Evolutionary conservation across 1,140 invertebrate species (phyloP), one percentile per base, ranked within the genome.

Genomic region (Brachionus sp.): DNA sequence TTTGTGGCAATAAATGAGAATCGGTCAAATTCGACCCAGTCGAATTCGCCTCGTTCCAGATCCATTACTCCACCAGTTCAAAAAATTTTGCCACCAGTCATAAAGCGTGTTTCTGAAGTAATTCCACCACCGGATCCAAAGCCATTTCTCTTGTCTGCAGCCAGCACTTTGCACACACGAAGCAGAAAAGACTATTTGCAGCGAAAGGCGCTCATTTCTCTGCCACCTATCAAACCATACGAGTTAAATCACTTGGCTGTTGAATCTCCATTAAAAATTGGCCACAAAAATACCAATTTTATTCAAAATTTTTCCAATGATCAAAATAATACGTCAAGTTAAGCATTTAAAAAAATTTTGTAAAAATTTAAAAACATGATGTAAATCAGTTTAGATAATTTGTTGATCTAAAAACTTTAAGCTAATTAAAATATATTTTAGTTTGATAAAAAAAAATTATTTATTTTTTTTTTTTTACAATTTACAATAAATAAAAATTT

Each of bases 141-240:
- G 23, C 50, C 77, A 44, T 80, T 80, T 66, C 39, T 80, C 9
- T 35, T 62, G 33, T 57, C 77, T 3, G 62, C 50, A 2, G 77
- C 77, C 0, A 62, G 46, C 23, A 57, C 50, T 29, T 16, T 80
- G 23, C 77, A 80, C 19, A 57, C 50, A 16, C 53, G 77, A 80
- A 42, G 25, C 25, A 42, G 35, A 62, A 80, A 66, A 44, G 77
- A 80, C 13, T 80, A 29, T 62, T 12, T 80, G 19, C 77, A 57
- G 35, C 77, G 77, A 9, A 80, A 80, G 57, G 62, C 77, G 19
- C 33, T 80, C 6, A 57, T 80, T 19, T 80, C 77, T 0, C 25
- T 80, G 50, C 77, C 77, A 39, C 77, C 77, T n/a, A 57, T 80
- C 25, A 80, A 37, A 37, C 77, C 77, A 66, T 80, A 13, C 12